These are phyloP conservation scores for Falco peregrinus DNA, from an alignment of 2,797 vertebrate species.

Conservation along the genomic window DNA sequence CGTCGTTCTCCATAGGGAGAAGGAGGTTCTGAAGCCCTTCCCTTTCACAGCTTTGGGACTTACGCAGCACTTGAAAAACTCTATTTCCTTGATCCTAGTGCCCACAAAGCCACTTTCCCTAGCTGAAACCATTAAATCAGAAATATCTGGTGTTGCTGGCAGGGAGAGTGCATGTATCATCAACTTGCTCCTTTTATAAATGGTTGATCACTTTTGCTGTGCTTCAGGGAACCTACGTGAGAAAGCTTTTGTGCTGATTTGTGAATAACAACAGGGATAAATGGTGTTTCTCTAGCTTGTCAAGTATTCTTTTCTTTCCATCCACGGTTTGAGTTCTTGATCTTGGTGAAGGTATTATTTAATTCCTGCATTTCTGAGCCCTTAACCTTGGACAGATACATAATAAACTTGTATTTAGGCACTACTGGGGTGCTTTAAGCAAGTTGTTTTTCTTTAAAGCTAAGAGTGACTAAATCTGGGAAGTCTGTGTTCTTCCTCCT, in stretches of 20 bases:
- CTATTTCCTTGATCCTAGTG: background rate
- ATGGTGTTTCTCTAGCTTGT: background rate
- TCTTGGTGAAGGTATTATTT: constrained; percentile 23
- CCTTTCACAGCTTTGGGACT: background rate
- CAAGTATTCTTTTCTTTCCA: constrained; percentile 24
- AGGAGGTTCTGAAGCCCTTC: background rate
- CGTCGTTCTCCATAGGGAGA: background rate
- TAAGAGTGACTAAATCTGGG: background rate
- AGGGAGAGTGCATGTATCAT: background rate
- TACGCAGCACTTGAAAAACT: background rate
- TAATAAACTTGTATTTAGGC: background rate
- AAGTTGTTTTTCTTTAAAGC: constrained; percentile 32
- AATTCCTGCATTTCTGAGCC: background rate
- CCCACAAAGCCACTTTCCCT: background rate
- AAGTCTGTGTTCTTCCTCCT: constrained; percentile 22
- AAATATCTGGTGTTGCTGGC: background rate
- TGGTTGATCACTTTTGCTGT: background rate
- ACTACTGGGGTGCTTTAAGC: background rate
- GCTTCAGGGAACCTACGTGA: background rate
- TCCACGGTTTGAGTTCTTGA: background rate
- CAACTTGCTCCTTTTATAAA: background rate
- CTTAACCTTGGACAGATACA: background rate
- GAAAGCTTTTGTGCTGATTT: background rate
- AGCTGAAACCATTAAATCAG: background rate
- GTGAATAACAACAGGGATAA: background rate